A percentile compares a stretch with the other conserved stretches of the same genome.
These are phyloP conservation scores for Drosophila kanapiae DNA, from an alignment of 1,140 invertebrate species.

Conservation along the genomic window DNA sequence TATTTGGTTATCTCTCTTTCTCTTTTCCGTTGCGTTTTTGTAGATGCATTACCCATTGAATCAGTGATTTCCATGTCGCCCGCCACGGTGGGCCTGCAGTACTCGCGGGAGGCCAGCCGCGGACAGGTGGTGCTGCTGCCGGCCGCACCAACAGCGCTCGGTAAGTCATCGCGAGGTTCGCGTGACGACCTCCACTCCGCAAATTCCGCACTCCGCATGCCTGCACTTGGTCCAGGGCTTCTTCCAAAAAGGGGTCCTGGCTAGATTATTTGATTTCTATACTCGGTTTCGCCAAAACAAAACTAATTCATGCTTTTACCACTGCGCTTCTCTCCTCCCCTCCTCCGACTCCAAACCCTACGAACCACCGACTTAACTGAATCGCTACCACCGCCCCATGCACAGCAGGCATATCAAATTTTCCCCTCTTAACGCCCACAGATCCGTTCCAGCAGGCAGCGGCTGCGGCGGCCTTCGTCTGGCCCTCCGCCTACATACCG, in stretches of 20 bases:
- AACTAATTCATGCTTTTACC: slow-evolving; percentile 84
- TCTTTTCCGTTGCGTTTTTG: slow-evolving; percentile 75
- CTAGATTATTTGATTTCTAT: slow-evolving; percentile 58
- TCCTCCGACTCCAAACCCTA: slow-evolving; percentile 37
- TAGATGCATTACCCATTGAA: slow-evolving; percentile 89
- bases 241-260: slow-evolving; percentile 20
- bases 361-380: slow-evolving; percentile 36
- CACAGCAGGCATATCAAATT: slow-evolving; percentile 83
- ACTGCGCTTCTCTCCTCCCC: slow-evolving; percentile 73
- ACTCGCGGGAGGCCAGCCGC: slow-evolving; percentile 92
- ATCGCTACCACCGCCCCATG: slow-evolving; percentile 58
- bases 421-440: slow-evolving; percentile 85
- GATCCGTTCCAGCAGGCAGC: slow-evolving; percentile 91
- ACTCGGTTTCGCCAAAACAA: slow-evolving; percentile 44
- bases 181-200: slow-evolving; percentile 7
- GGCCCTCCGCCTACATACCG: slow-evolving; percentile 79
- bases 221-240: slow-evolving; percentile 16
- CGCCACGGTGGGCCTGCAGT: slow-evolving; percentile 90
- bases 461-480: slow-evolving; percentile 86
- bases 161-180: slow-evolving; percentile 63
- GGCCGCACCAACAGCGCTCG: slow-evolving; percentile 86
- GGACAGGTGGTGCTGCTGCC: slow-evolving; percentile 93
- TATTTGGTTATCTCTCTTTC: slow-evolving; percentile 70
- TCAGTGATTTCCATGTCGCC: slow-evolving; percentile 89
- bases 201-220: slow-evolving; percentile 38